These are phyloP conservation scores for Mirza zaza DNA, from an alignment of 2,113 vertebrate species.

Conservation along the genomic window DNA sequence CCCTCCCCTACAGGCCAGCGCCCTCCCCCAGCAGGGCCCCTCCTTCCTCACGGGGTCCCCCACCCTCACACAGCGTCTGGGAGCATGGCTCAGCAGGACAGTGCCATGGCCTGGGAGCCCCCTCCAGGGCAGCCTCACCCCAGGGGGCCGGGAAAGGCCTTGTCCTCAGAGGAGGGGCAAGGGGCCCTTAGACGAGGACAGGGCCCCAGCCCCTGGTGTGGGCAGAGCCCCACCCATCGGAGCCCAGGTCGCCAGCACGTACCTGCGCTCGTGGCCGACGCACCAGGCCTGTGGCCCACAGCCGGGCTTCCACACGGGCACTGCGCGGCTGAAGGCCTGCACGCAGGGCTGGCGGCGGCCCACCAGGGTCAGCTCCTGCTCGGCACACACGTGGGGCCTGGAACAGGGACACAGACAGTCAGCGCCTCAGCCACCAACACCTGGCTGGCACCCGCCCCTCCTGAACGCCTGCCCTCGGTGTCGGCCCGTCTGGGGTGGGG, in stretches of 20 bases:
- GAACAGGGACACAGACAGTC: background rate
- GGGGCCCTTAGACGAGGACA: background rate
- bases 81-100: background rate
- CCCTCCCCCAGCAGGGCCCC: background rate
- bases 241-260: background rate
- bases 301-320: conserved; percentile 90
- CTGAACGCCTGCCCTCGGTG: accelerated
- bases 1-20: accelerated
- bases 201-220: accelerated
- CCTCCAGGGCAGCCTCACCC: background rate
- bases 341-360: conserved; percentile 90
- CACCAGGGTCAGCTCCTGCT: conserved; percentile 88
- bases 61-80: background rate
- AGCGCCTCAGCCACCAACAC: accelerated
- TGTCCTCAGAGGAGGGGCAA: background rate
- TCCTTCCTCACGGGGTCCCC: background rate
- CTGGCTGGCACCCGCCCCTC: accelerated
- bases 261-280: conserved; percentile 90
- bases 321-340: conserved; percentile 86
- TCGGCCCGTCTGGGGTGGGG: accelerated
- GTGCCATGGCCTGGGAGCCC: background rate
- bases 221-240: background rate
- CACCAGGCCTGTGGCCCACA: conserved; percentile 90
- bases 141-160: accelerated
- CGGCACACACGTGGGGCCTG: conserved; percentile 93